Base-by-base conservation (phyloP, 2,797 vertebrate species). In the Sphenopsis melanotis region DNA sequence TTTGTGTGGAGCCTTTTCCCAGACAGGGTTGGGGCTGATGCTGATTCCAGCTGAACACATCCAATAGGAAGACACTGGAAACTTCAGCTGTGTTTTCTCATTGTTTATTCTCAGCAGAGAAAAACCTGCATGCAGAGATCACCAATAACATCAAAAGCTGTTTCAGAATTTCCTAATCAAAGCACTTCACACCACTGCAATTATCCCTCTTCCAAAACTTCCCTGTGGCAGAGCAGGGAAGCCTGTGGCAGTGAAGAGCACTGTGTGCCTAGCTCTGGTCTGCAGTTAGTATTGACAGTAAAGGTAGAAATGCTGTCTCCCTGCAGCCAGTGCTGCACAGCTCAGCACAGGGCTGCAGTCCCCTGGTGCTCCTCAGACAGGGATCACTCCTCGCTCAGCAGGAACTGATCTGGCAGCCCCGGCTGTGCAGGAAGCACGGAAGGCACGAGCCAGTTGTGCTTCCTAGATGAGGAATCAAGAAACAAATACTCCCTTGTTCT, bases 401-500 rank as follows among this genome's bases (percentile, higher is more conserved):
- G 61, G 78, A 52, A 7, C n/a, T 29, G 80, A 52, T 76, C 75
- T 77, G 89, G 79, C 91, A 82, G 84, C 79, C 70, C 59, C 2
- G 69, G 50, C 82, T 86, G 53, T 0, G 0, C 76, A 66, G 90
- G 83, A 57, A 82, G 16, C 50, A 18, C 0, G 0, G 84, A 32
- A 60, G 66, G 77, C 80, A 91, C 0, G 3, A 96, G 69, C 83
- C 39, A 50, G 69, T 85, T 72, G 49, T 10, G 27, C 63, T 90
- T 77, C 80, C 68, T 79, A 71, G 83, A 82, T 50, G 59, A 80
- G 63, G 75, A 84, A 79, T 69, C 47, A 36, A 66, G 80, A 39
- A 90, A 94, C 85, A 95, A 91, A 60, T 19, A 29, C 53, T 78
- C n/a, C 87, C 86, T 93, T 95, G 85, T 95, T 80, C 80, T 77